Conservation (phyloP, 23 tunicate genomes). For the Pegea sp. region DNA sequence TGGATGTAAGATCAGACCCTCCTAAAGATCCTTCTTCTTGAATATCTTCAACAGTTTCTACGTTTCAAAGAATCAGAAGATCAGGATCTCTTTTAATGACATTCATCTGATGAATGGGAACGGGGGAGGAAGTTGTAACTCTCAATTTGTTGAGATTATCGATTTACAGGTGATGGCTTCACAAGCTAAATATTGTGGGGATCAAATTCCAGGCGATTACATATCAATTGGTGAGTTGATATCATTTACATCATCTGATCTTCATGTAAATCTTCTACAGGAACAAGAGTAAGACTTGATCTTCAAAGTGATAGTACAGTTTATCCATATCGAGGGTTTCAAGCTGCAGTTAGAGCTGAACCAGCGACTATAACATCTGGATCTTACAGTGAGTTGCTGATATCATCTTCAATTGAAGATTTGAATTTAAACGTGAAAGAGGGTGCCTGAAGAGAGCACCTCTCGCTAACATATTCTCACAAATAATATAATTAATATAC, state of each 20-base stretch:
- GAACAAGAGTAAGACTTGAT: constrained; percentile 28
- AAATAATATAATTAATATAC: too few relatives aligned
- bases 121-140: constrained; percentile 27
- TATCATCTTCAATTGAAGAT: too few relatives aligned
- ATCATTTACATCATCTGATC: background rate
- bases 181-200: constrained; percentile 74
- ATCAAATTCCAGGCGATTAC: constrained; percentile 65
- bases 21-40: too few relatives aligned
- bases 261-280: background rate
- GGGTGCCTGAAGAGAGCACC: too few relatives aligned
- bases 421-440: too few relatives aligned
- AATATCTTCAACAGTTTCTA: background rate
- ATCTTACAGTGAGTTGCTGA: constrained; percentile 36
- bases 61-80: background rate
- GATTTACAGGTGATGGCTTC: constrained; percentile 38
- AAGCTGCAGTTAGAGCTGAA: constrained; percentile 46
- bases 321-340: constrained; percentile 37
- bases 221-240: constrained; percentile 27
- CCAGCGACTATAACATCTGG: constrained; percentile 19
- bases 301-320: constrained; percentile 51
- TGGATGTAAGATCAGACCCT: constrained; percentile 79
- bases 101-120: constrained; percentile 26
- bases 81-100: constrained; percentile 43
- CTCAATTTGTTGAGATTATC: constrained; percentile 68
- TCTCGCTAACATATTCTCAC: too few relatives aligned